phyloP scores from a whole-genome alignment of 2,888 invertebrate species.

The Miltochrista miniata region DNA sequence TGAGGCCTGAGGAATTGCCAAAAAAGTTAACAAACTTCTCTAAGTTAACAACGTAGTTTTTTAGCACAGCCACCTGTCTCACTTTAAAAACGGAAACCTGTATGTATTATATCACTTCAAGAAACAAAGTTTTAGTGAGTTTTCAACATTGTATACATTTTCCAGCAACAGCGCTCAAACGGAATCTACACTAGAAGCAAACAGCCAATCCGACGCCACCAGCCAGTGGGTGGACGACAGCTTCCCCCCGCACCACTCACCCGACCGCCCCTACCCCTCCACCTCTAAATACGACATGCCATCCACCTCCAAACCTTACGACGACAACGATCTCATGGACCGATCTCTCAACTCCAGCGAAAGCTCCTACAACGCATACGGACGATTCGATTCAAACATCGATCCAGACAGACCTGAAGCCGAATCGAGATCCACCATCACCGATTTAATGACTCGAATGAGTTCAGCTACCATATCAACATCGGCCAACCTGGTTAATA shows the following conservation, averaged over 20 bases:
- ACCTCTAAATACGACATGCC: constrained; percentile 63
- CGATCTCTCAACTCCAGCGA: constrained; percentile 73
- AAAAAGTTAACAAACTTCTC: too few species aligned
- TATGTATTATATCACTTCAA: too few species aligned
- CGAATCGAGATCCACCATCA: constrained; percentile 63
- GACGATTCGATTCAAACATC: constrained; percentile 62
- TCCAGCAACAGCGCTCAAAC: constrained; percentile 54
- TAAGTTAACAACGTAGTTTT: too few species aligned
- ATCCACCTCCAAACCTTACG: constrained; percentile 68
- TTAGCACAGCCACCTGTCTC: too few species aligned
- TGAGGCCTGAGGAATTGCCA: too few species aligned
- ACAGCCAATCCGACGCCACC: constrained; percentile 74
- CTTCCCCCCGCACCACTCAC: constrained; percentile 69
- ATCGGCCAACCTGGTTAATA: constrained; percentile 63
- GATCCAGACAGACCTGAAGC: constrained; percentile 61
- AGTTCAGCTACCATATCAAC: constrained; percentile 70
- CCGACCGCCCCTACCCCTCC: constrained; percentile 56
- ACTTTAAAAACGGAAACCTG: too few species aligned
- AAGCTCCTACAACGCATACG: constrained; percentile 75
- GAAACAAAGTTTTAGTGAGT: background rate
- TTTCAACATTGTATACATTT: background rate
- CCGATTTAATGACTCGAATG: constrained; percentile 74
- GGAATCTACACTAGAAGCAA: constrained; percentile 63
- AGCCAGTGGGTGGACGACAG: constrained; percentile 82
- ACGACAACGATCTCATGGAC: constrained; percentile 74